phyloP scores from a whole-genome alignment of 2,888 invertebrate species.

The Deroplatys truncata region DNA sequence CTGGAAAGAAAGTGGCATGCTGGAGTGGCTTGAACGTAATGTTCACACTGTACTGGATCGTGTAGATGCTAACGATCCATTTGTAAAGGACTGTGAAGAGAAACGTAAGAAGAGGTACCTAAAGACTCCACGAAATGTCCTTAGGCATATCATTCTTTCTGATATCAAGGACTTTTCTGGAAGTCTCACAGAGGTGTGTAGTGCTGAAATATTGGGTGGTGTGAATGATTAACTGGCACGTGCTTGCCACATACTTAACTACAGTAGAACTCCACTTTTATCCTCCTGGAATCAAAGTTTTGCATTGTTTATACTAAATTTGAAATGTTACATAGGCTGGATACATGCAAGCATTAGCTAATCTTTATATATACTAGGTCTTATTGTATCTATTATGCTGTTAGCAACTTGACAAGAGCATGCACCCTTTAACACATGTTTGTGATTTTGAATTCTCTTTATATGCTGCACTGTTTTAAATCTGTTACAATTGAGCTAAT shows the following conservation, averaged over 20 bases:
- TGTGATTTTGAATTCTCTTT: not conserved
- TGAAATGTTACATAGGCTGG: too few species aligned
- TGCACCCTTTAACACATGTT: too few species aligned
- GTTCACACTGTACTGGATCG: constrained; percentile 60
- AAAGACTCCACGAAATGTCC: constrained; percentile 61
- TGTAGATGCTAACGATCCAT: constrained; percentile 58
- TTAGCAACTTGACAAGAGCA: too few species aligned
- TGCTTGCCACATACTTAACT: too few species aligned
- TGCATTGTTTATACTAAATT: not conserved
- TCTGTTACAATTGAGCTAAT: not conserved
- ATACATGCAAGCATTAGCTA: too few species aligned
- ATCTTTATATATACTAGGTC: too few species aligned
- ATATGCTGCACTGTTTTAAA: not conserved
- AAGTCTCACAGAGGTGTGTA: constrained; percentile 52
- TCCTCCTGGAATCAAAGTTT: not conserved
- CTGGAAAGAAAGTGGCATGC: constrained; percentile 72
- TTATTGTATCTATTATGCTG: too few species aligned
- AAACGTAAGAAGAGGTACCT: constrained; percentile 60
- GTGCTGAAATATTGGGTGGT: not conserved
- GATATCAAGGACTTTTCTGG: constrained; percentile 65
- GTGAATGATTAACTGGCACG: not conserved
- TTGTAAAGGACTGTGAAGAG: constrained; percentile 56
- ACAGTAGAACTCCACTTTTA: not conserved
- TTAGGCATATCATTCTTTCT: constrained; percentile 66
- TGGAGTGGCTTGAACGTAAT: constrained; percentile 73